A percentile compares a stretch with the other conserved stretches of the same genome.
Evolutionary conservation across 1,140 invertebrate genomes (phyloP).

Genomic region (Lasioglossum albipes): DNA sequence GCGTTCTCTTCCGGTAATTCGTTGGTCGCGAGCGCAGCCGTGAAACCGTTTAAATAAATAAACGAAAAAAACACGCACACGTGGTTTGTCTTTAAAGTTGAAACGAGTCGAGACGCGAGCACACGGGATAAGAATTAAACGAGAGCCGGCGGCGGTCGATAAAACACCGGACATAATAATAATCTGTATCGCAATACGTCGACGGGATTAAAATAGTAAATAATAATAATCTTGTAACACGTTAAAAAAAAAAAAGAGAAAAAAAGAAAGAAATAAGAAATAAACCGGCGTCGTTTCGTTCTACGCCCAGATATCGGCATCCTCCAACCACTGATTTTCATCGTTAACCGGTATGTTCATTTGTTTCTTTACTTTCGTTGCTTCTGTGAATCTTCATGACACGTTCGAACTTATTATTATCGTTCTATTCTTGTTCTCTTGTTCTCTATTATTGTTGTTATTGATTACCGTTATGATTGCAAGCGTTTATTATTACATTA

Average conservation of each 20-base stretch:
- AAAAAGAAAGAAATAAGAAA: constrained; percentile 10
- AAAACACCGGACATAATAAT: too few species aligned
- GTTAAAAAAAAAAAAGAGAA: constrained; percentile 14
- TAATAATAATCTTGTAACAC: constrained; percentile 24
- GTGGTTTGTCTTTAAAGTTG: too few species aligned
- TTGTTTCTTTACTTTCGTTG: constrained; percentile 79
- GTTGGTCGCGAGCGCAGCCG: too few species aligned
- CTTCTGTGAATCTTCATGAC: constrained; percentile 61
- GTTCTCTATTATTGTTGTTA: not conserved
- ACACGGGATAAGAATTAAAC: too few species aligned
- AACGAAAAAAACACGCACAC: too few species aligned
- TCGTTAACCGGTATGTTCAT: constrained; percentile 80
- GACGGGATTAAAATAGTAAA: too few species aligned
- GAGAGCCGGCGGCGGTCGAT: too few species aligned
- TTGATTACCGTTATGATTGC: constrained; percentile 59
- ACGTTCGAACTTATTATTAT: constrained; percentile 63
- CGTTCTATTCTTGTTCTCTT: constrained; percentile 55
- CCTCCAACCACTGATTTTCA: constrained; percentile 79
- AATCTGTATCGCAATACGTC: too few species aligned
- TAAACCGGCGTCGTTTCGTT: constrained; percentile 71
- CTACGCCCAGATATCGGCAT: constrained; percentile 76
- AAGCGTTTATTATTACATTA: constrained; percentile 50
- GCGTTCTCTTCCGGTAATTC: too few species aligned
- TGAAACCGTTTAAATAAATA: too few species aligned
- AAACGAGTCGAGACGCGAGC: too few species aligned